Evolutionary conservation across 2,888 invertebrate species (phyloP).

Genomic region (Xylocampa areola): DNA sequence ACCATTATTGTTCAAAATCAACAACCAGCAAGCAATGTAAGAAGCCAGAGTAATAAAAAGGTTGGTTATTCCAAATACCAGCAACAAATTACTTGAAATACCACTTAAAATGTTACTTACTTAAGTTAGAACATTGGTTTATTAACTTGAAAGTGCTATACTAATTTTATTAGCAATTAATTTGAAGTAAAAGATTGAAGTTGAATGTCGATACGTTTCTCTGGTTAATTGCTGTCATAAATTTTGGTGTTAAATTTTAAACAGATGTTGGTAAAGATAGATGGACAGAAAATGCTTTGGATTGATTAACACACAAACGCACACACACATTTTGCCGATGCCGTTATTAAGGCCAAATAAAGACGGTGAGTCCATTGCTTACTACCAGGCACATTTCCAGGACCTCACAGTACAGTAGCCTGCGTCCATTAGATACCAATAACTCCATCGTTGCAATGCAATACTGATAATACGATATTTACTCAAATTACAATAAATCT

Average conservation of each 20-base stretch:
- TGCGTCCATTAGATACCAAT: no score
- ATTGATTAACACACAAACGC: no score
- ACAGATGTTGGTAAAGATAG: background rate
- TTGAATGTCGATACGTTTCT: slow-evolving; percentile 1
- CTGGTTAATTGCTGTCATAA: slow-evolving; percentile 23
- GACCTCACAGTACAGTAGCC: no score
- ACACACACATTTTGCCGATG: no score
- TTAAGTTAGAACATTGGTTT: slow-evolving; percentile 24
- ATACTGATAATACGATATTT: no score
- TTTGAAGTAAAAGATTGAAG: slow-evolving; percentile 17
- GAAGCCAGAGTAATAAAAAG: slow-evolving; percentile 10
- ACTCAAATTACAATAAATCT: no score
- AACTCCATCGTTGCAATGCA: no score
- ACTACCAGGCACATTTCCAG: no score
- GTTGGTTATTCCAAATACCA: background rate
- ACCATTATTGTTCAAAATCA: no score
- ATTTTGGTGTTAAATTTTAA: slow-evolving; percentile 8
- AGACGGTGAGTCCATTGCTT: no score
- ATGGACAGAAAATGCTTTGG: no score
- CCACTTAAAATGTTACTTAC: slow-evolving; percentile 35
- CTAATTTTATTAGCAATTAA: slow-evolving; percentile 42
- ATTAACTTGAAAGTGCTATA: slow-evolving; percentile 14
- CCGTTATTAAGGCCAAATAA: no score
- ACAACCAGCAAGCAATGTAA: background rate
- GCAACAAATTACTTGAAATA: slow-evolving; percentile 14